Conservation (phyloP, 2,888 invertebrate species). For the Thymelicus acteon region DNA sequence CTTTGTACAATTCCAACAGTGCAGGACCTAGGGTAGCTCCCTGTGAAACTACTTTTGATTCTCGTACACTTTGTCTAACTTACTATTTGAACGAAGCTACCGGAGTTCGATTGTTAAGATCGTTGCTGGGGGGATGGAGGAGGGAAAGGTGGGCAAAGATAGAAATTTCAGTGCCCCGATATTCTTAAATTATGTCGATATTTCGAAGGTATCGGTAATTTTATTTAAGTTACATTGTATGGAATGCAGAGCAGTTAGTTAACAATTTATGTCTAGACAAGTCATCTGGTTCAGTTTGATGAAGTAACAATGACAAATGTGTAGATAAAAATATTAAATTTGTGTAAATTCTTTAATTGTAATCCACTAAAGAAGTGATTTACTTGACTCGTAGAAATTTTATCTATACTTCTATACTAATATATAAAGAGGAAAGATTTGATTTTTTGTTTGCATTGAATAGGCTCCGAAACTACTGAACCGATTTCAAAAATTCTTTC, state of each 20-base stretch:
- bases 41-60: slow-evolving; percentile 73
- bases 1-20: slow-evolving; percentile 73
- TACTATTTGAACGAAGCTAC: slow-evolving; percentile 71
- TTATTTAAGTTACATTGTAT: slow-evolving; percentile 60
- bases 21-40: slow-evolving; percentile 69
- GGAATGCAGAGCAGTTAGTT: slow-evolving; percentile 42
- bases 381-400: too few relatives aligned
- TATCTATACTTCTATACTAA: too few relatives aligned
- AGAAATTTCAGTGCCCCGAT: slow-evolving; percentile 59
- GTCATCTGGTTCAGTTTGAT: slow-evolving; percentile 23
- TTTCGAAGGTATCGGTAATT: slow-evolving; percentile 52
- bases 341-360: too few relatives aligned
- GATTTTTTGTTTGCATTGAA: too few relatives aligned
- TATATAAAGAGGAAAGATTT: too few relatives aligned
- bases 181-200: slow-evolving; percentile 45
- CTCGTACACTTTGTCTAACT: slow-evolving; percentile 78
- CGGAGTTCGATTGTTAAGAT: slow-evolving; percentile 64
- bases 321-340: too few relatives aligned
- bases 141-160: slow-evolving; percentile 51
- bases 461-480: too few relatives aligned
- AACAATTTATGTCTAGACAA: too few relatives aligned
- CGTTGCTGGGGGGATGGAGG: slow-evolving; percentile 41
- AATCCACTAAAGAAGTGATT: too few relatives aligned
- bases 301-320: not conserved
- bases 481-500: too few relatives aligned